These are phyloP conservation scores for Drosophila phalerata DNA, from an alignment of 2,888 invertebrate genomes.

Conservation along the genomic window DNA sequence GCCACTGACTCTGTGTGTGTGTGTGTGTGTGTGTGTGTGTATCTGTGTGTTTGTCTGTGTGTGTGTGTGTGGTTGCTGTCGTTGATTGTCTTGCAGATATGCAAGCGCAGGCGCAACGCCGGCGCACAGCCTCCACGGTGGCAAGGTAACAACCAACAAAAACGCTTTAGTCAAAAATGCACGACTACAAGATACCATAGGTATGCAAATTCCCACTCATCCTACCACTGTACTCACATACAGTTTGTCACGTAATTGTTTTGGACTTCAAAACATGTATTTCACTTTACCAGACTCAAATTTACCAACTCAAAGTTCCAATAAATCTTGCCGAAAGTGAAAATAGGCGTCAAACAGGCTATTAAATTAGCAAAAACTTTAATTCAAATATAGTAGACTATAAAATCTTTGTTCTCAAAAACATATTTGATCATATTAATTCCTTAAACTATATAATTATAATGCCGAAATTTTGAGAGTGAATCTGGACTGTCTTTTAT, in stretches of 20 bases:
- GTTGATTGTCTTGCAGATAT: constrained; percentile 80
- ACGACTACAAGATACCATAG: not conserved
- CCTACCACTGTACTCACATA: not conserved
- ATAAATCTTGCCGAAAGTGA: too few relatives aligned
- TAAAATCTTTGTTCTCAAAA: too few relatives aligned
- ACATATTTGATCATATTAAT: too few relatives aligned
- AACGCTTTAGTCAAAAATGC: not conserved
- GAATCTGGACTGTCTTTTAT: too few relatives aligned
- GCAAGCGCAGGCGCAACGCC: constrained; percentile 78
- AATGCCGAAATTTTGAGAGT: too few relatives aligned
- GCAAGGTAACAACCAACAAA: constrained; percentile 65
- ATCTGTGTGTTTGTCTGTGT: constrained; percentile 4
- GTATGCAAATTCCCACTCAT: not conserved
- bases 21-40: constrained; percentile 6
- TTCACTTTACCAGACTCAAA: too few relatives aligned
- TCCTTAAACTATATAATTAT: too few relatives aligned
- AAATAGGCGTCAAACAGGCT: too few relatives aligned
- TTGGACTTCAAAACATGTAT: too few relatives aligned
- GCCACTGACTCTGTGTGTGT: constrained; percentile 42
- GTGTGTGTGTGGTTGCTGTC: constrained; percentile 27
- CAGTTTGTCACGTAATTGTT: not conserved
- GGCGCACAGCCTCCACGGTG: constrained; percentile 82
- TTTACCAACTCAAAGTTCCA: too few relatives aligned
- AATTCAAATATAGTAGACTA: too few relatives aligned
- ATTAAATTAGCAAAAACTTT: too few relatives aligned